Conservation (phyloP, 2,797 vertebrate species). For the Manis pentadactyla region DNA sequence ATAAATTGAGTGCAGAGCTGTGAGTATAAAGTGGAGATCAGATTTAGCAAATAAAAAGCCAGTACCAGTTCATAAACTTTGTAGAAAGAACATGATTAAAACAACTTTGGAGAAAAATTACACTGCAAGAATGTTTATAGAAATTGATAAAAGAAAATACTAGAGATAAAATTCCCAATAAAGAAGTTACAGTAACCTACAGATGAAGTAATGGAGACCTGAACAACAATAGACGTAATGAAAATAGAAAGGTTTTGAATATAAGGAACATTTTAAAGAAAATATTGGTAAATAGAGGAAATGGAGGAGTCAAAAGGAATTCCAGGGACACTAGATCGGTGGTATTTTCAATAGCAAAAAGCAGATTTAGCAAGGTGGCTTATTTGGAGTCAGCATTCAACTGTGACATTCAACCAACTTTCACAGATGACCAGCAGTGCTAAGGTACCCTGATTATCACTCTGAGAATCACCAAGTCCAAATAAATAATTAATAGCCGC, state of each 20-base stretch:
- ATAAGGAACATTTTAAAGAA: background rate
- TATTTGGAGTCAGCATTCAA: background rate
- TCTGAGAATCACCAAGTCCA: background rate
- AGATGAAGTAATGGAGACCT: background rate
- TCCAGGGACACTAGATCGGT: background rate
- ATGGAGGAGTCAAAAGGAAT: background rate
- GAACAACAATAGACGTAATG: background rate
- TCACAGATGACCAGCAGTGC: background rate
- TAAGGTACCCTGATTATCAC: background rate
- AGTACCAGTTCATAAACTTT: background rate
- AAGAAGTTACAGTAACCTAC: background rate
- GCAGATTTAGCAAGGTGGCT: background rate
- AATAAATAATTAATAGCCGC: background rate
- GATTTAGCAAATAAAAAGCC: background rate
- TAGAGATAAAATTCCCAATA: background rate
- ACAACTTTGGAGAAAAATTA: conserved; percentile 24
- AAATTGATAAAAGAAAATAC: background rate
- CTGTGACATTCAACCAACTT: background rate
- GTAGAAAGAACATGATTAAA: background rate
- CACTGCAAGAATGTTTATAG: background rate
- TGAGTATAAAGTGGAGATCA: background rate
- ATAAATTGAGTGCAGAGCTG: background rate
- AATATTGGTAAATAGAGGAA: background rate
- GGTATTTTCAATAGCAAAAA: background rate
- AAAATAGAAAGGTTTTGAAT: conserved; percentile 13